Evolutionary conservation across 2,113 vertebrate species (phyloP), one percentile per base, ranked within the genome.

Genomic region (Prunella himalayana): DNA sequence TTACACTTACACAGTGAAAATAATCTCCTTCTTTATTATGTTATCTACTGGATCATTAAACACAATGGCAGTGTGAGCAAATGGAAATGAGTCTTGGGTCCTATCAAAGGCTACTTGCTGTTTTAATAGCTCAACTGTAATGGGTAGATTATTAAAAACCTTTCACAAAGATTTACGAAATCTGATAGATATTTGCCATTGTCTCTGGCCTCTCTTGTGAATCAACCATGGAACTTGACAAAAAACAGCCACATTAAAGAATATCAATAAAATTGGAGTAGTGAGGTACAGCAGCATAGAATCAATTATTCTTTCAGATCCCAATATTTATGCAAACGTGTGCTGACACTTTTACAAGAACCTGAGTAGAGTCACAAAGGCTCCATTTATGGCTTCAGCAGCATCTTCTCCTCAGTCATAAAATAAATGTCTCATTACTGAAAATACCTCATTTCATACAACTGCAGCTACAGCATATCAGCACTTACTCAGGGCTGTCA

Each of bases 371-470:
- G 71, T 51, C 73, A 64, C 81, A 92, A 95, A 94, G 94, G 59
- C 75, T 88, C 82, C 72, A 41, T 82, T 90, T 91, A 80, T 13
- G 45, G 57, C 41, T 92, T 61, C 76, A 76, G 88, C 73, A 83
- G 79, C 79, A 76, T 33, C 78, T 80, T 93, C 86, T 95, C 60
- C 79, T 71, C 33, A 59, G 56, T 83, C 90, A 19, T 96, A 98
- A 96, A 97, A 95, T 82, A 92, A 83, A 90, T 60, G 82, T 79
- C 91, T 96, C 92, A 79, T 97, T 95, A 94, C 82, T 59, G 92
- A 86, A 89, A 96, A 83, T 61, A 91, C 77, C 86, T 90, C 64
- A 31, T 76, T 88, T 95, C 44, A 68, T 86, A 31, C 8, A 86
- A 70, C 56, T 66, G 72, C 76, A 92, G 73, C 95, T 83, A 72